These are phyloP conservation scores for Drosophila testacea DNA, from an alignment of 2,888 invertebrate species.

Conservation along the genomic window DNA sequence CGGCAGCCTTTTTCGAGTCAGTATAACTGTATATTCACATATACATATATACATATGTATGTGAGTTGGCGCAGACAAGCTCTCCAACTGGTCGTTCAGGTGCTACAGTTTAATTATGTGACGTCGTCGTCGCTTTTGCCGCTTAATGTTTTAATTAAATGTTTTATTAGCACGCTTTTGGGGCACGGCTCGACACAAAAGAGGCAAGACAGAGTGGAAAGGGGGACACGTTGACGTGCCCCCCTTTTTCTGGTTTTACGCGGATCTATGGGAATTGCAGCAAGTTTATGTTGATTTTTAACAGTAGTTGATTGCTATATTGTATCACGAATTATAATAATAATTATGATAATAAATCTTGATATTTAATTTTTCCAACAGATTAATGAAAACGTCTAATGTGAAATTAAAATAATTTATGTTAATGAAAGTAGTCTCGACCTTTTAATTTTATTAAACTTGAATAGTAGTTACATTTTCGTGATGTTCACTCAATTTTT, in stretches of 20 bases:
- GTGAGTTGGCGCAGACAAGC: slow-evolving; percentile 23
- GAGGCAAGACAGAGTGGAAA: not conserved
- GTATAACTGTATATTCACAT: slow-evolving; percentile 34
- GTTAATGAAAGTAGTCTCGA: too few species aligned
- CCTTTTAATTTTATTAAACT: not conserved
- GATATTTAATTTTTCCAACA: not conserved
- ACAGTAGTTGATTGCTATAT: slow-evolving; percentile 20
- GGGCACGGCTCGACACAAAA: slow-evolving; percentile 39
- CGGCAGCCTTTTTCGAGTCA: slow-evolving; percentile 54
- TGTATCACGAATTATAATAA: not conserved
- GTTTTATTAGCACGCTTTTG: slow-evolving; percentile 78
- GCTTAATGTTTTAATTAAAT: slow-evolving; percentile 80
- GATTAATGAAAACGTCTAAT: not conserved
- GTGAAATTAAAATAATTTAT: too few species aligned
- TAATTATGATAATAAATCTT: not conserved
- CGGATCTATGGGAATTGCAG: slow-evolving; percentile 26
- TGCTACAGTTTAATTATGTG: slow-evolving; percentile 69
- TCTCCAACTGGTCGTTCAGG: slow-evolving; percentile 60
- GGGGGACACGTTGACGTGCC: slow-evolving; percentile 23
- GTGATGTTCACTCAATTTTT: not conserved
- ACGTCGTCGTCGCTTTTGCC: slow-evolving; percentile 41
- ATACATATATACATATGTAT: slow-evolving; percentile 3
- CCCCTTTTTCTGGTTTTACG: slow-evolving; percentile 14
- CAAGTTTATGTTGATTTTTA: slow-evolving; percentile 24
- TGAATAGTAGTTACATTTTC: not conserved